Evolutionary conservation across 2,113 vertebrate genomes (phyloP).

Genomic region (Etheostoma cragini): DNA sequence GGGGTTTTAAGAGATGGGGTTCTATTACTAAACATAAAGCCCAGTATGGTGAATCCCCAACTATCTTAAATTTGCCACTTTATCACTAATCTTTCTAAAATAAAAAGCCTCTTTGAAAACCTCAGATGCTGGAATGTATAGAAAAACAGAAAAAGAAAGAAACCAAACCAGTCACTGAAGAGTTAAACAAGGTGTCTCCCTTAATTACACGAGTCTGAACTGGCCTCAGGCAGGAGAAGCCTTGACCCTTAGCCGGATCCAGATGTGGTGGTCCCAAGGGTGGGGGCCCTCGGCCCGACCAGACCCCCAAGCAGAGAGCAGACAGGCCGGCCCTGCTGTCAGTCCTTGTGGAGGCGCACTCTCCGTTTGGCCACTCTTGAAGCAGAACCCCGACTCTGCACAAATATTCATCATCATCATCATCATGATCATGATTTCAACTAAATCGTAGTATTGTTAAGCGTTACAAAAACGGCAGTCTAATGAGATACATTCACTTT

Average conservation of each 20-base stretch:
- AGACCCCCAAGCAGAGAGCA: slow-evolving; percentile 84
- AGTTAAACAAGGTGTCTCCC: slow-evolving; percentile 96
- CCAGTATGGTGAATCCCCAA: neutral
- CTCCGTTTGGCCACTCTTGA: slow-evolving; percentile 72
- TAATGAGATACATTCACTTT: neutral
- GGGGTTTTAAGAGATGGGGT: neutral
- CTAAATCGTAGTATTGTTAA: neutral
- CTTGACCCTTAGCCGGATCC: slow-evolving; percentile 99
- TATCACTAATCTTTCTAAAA: neutral
- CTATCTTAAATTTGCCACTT: slow-evolving; percentile 21
- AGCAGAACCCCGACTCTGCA: slow-evolving; percentile 62
- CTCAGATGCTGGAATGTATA: slow-evolving; percentile 59
- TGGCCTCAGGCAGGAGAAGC: slow-evolving; percentile 96
- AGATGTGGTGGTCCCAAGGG: slow-evolving; percentile 96
- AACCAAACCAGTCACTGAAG: slow-evolving; percentile 82
- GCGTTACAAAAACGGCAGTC: neutral
- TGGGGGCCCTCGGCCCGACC: slow-evolving; percentile 73
- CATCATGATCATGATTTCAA: neutral
- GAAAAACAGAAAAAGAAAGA: slow-evolving; percentile 41
- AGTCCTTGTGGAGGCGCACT: slow-evolving; percentile 69
- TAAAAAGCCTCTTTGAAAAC: slow-evolving; percentile 17
- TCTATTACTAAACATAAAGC: slow-evolving; percentile 10
- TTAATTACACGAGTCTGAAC: slow-evolving; percentile 93
- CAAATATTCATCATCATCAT: slow-evolving; percentile 13
- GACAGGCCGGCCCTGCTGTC: slow-evolving; percentile 81